phyloP scores from a whole-genome alignment of 2,113 vertebrate genomes.

The Tor tambroides region DNA sequence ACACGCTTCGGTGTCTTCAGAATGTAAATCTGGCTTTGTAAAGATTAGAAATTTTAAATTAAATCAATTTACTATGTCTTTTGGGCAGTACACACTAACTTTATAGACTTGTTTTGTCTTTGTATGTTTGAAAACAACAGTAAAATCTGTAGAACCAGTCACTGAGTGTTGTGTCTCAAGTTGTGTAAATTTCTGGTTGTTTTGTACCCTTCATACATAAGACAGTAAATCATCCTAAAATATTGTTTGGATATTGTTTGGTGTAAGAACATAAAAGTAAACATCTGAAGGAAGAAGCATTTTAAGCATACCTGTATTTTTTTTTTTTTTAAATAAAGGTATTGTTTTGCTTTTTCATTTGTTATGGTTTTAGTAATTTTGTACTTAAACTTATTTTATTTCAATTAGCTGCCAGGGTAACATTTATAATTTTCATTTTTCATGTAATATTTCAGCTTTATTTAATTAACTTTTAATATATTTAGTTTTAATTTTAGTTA shows the following conservation, averaged over 20 bases:
- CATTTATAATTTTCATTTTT: neutral
- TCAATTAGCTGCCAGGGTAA: neutral
- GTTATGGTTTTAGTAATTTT: neutral
- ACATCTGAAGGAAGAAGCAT: neutral
- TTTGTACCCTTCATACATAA: neutral
- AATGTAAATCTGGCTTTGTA: slow-evolving; percentile 78
- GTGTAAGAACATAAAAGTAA: neutral
- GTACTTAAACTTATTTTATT: neutral
- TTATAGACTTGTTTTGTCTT: slow-evolving; percentile 6
- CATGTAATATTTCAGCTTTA: neutral
- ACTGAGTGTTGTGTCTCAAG: neutral
- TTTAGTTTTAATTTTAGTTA: neutral
- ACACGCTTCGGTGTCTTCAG: slow-evolving; percentile 92
- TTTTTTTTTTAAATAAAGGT: too few relatives aligned
- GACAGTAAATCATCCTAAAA: neutral
- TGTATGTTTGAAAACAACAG: slow-evolving; percentile 27
- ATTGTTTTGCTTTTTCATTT: neutral
- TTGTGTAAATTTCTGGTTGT: neutral
- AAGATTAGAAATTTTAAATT: neutral
- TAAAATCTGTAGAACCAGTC: slow-evolving; percentile 35
- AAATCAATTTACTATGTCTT: neutral
- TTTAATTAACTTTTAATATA: neutral
- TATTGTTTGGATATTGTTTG: neutral
- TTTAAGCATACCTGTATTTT: neutral
- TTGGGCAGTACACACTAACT: slow-evolving; percentile 22